These are phyloP conservation scores for Passerina amoena DNA, from an alignment of 2,113 vertebrate species.

Conservation along the genomic window DNA sequence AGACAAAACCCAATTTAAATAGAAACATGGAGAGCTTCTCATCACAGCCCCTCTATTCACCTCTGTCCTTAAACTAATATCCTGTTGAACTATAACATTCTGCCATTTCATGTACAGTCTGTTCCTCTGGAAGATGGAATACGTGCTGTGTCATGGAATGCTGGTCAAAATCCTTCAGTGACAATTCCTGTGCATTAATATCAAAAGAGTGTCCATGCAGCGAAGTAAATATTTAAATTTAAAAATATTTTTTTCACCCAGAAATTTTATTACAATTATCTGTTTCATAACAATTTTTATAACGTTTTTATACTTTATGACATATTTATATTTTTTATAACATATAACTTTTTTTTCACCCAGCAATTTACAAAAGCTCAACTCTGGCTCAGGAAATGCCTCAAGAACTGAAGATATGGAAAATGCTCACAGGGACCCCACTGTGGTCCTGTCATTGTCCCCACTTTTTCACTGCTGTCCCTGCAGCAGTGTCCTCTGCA, in stretches of 20 bases:
- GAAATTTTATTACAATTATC: too few relatives aligned
- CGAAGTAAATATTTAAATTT: neutral
- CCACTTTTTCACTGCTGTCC: accelerated
- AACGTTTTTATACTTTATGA: too few relatives aligned
- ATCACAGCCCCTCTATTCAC: neutral
- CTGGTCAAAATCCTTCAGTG: neutral
- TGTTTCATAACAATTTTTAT: too few relatives aligned
- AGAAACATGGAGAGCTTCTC: neutral
- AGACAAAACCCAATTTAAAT: neutral
- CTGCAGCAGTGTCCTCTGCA: neutral
- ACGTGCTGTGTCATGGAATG: neutral
- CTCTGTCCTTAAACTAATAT: neutral
- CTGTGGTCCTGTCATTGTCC: neutral
- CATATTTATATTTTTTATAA: too few relatives aligned
- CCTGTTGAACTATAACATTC: neutral
- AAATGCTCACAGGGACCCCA: neutral
- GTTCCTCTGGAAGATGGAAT: neutral
- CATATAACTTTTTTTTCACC: too few relatives aligned
- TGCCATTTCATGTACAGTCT: neutral
- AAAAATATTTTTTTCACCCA: accelerated
- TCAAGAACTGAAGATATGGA: neutral
- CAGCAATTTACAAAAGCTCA: neutral
- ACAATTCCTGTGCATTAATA: neutral
- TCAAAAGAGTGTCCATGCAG: neutral
- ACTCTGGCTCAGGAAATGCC: neutral